phyloP scores from a whole-genome alignment of 2,113 vertebrate genomes.

The Hassar affinis region DNA sequence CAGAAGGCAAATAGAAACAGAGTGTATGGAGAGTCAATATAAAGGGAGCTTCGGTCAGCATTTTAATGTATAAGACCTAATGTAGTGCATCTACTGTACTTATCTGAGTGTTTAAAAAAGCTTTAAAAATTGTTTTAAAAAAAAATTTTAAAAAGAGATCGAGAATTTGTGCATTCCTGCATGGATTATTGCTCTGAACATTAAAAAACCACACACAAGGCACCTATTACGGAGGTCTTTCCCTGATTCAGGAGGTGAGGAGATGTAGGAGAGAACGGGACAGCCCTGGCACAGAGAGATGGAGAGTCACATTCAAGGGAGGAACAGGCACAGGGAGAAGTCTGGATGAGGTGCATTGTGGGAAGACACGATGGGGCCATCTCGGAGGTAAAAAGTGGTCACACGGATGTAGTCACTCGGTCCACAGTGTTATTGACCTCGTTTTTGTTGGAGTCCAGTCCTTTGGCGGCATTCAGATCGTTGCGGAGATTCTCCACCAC shows the following conservation, averaged over 20 bases:
- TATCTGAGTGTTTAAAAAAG: slow-evolving; percentile 62
- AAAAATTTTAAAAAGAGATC: slow-evolving; percentile 7
- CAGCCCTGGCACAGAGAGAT: slow-evolving; percentile 41
- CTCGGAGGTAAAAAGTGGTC: slow-evolving; percentile 74
- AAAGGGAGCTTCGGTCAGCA: slow-evolving; percentile 70
- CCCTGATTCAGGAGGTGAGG: slow-evolving; percentile 32
- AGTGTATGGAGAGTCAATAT: slow-evolving; percentile 68
- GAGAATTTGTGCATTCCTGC: slow-evolving; percentile 64
- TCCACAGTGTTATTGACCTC: slow-evolving; percentile 95
- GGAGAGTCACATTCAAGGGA: slow-evolving; percentile 26
- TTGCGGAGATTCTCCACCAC: slow-evolving; percentile 92
- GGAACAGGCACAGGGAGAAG: slow-evolving; percentile 49
- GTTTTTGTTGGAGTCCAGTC: slow-evolving; percentile 99
- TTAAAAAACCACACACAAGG: slow-evolving; percentile 78
- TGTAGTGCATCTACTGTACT: slow-evolving; percentile 80
- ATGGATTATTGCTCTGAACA: slow-evolving; percentile 72
- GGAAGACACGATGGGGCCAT: slow-evolving; percentile 64
- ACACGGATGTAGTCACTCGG: slow-evolving; percentile 96
- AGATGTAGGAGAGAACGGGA: slow-evolving; percentile 59
- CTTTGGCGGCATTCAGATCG: slow-evolving; percentile 94
- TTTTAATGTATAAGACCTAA: slow-evolving; percentile 62
- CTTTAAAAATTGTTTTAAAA: slow-evolving; percentile 50
- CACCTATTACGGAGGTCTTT: slow-evolving; percentile 74
- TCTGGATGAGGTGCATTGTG: slow-evolving; percentile 57
- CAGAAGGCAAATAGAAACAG: slow-evolving; percentile 66